phyloP scores from a whole-genome alignment of 2,797 vertebrate species.

The Mionectes olivaceus region DNA sequence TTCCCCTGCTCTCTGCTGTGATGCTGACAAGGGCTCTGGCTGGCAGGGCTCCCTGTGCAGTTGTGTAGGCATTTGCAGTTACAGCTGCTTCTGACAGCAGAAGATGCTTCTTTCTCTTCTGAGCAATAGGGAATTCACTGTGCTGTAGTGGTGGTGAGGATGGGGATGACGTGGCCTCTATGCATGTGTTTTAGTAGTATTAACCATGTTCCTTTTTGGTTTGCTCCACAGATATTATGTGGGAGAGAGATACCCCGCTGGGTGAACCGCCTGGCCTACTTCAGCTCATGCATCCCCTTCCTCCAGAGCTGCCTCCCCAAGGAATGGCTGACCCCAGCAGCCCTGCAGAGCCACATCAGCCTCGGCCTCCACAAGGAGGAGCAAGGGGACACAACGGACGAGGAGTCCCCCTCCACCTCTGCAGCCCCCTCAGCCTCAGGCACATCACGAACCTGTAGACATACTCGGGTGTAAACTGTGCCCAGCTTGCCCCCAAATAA shows the following conservation, averaged over 20 bases:
- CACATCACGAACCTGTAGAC: background rate
- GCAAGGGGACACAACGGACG: constrained; percentile 84
- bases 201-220: background rate
- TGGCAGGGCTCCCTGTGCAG: background rate
- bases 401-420: constrained; percentile 85
- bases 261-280: constrained; percentile 95
- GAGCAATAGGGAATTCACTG: background rate
- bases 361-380: constrained; percentile 91
- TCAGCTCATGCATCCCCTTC: constrained; percentile 95
- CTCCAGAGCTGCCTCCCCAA: constrained; percentile 94
- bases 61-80: background rate
- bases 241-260: constrained; percentile 93
- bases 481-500: background rate
- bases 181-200: background rate
- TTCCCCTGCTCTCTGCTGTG: background rate
- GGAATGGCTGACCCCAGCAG: constrained; percentile 94
- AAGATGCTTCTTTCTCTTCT: background rate
- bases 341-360: constrained; percentile 94
- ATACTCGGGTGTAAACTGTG: background rate
- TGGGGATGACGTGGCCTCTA: background rate
- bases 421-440: constrained; percentile 72
- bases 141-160: background rate
- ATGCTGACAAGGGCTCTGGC: background rate
- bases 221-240: constrained; percentile 85
- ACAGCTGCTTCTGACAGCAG: background rate